These are phyloP conservation scores for Neotoxoptera formosana DNA, from an alignment of 1,140 invertebrate species.

Conservation along the genomic window DNA sequence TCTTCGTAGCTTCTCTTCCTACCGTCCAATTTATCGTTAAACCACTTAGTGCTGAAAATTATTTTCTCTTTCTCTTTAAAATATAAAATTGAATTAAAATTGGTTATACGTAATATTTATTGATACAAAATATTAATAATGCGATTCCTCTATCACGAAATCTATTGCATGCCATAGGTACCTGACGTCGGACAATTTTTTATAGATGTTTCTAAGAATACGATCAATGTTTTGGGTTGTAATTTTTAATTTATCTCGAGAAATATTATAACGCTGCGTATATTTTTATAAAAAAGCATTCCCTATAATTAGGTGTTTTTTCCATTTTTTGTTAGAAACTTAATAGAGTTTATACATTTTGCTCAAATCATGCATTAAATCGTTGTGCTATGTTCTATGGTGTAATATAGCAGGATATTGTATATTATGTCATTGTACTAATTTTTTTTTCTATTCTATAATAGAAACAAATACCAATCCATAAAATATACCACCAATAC, in stretches of 20 bases:
- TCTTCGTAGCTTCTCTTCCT: too few species aligned
- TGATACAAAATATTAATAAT: not conserved
- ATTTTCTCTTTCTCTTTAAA: not conserved
- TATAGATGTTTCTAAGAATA: not conserved
- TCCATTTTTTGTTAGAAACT: not conserved
- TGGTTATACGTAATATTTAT: not conserved
- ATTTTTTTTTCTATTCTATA: not conserved
- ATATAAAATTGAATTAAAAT: too few species aligned
- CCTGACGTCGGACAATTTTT: not conserved
- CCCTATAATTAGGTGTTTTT: not conserved
- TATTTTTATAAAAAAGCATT: not conserved
- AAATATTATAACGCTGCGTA: not conserved
- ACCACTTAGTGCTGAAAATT: not conserved
- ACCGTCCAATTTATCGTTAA: not conserved
- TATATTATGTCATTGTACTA: not conserved
- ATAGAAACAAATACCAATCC: not conserved
- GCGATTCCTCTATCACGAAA: not conserved
- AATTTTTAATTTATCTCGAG: not conserved
- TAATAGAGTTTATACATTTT: not conserved
- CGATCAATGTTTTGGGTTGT: not conserved
- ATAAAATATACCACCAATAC: not conserved
- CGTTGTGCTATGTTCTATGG: too few species aligned
- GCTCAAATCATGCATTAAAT: not conserved
- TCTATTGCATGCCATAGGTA: not conserved
- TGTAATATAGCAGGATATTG: not conserved